Conservation (phyloP, 2,113 vertebrate species). For the Calonectris borealis region DNA sequence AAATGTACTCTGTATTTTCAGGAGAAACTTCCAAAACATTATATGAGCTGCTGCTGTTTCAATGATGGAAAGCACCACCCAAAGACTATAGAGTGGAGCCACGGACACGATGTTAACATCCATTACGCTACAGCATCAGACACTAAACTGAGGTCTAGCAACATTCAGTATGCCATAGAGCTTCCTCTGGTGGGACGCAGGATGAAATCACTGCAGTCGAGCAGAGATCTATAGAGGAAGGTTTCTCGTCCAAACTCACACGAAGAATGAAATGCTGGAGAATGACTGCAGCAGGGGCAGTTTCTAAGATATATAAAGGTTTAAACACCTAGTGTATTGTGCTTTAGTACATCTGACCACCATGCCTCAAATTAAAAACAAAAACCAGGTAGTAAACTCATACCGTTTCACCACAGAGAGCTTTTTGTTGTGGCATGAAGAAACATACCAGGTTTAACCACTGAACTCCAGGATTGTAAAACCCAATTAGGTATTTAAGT, state of each 20-base stretch:
- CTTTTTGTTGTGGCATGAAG: background rate
- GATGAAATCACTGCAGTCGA: background rate
- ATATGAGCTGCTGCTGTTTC: background rate
- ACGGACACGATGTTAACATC: background rate
- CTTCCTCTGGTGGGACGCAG: background rate
- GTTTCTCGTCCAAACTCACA: background rate
- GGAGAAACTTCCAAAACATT: background rate
- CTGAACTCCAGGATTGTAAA: background rate
- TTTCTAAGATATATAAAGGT: background rate
- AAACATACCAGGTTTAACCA: background rate
- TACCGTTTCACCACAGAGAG: background rate
- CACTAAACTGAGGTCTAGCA: background rate
- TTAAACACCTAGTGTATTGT: background rate
- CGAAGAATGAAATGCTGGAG: background rate
- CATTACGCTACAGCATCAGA: background rate
- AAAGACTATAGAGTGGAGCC: background rate
- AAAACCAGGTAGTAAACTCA: background rate
- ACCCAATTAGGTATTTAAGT: background rate
- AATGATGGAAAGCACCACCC: background rate
- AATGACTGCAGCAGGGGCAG: background rate
- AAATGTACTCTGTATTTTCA: background rate
- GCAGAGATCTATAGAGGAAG: background rate
- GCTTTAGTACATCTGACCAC: background rate
- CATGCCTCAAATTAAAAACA: background rate
- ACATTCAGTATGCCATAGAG: background rate